Evolutionary conservation across 2,113 vertebrate genomes (phyloP), one percentile per base, ranked within the genome.

Genomic region (Lucifuga dentata): DNA sequence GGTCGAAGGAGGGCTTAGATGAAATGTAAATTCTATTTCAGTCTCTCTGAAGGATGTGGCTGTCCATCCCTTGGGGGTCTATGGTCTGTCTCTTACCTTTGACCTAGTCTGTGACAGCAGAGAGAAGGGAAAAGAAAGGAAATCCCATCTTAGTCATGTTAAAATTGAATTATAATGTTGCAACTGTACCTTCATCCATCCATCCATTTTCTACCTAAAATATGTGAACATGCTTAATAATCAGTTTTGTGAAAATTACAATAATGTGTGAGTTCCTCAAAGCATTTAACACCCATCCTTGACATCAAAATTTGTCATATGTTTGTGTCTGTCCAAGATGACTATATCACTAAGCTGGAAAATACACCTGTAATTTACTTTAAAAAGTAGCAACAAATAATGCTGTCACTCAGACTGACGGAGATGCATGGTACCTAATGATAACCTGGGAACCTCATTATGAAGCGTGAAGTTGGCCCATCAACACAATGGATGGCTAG

Each of bases 21-120:
- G 32, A 78, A 76, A 65, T 51, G 53, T 39, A 15, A 55, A 72
- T 91, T 80, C 92, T 95, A 93, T 94, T 95, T 94, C 74, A 67
- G 89, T 90, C 74, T 68, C 69, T 80, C 61, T 85, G 86, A 93
- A 76, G 43, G 74, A 80, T 35, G 60, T 45, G 65, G 69, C 38
- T 10, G 11, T 83, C 75, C 16, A 3, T 52, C 81, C 58, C 41
- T 36, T 24, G 68, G 73, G 74, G 66, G 81, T 81, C 61, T 73
- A 64, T 23, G 57, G 65, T 56, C 69, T 77, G 84, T 86, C 74
- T 87, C 63, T 81, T 77, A 76, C 78, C 65, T 86, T 87, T 86
- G 75, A 79, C 66, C 73, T 67, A 74, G 78, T 86, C 68, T 3
- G 11, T 72, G 38, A 80, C 62, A 53, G 73, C 68, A 85, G 76